These are phyloP conservation scores for Galeopsomyia nigrocyanea DNA, from an alignment of 2,888 invertebrate genomes.

Conservation along the genomic window DNA sequence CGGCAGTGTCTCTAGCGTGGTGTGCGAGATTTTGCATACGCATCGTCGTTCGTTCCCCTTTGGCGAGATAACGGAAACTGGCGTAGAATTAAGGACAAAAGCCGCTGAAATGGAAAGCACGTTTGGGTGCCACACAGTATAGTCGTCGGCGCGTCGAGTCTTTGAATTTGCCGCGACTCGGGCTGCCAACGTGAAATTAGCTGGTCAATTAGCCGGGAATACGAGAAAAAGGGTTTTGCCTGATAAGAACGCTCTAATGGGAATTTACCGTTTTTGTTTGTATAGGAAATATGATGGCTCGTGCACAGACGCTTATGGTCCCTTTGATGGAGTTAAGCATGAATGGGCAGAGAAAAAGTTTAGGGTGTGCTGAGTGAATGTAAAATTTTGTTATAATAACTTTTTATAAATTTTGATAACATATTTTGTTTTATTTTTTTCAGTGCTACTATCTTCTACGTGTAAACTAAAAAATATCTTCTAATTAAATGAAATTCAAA, in stretches of 20 bases:
- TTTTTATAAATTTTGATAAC: too few species aligned
- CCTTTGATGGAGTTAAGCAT: background rate
- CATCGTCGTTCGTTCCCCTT: background rate
- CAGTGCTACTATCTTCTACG: too few species aligned
- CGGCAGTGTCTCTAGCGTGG: background rate
- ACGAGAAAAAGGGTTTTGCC: slow-evolving; percentile 1
- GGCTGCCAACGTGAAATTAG: slow-evolving; percentile 32
- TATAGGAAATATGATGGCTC: slow-evolving; percentile 25
- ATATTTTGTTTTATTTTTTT: too few species aligned
- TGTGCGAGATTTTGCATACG: slow-evolving; percentile 35
- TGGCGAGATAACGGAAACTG: slow-evolving; percentile 61
- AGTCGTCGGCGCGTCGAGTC: slow-evolving; percentile 21
- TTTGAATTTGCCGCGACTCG: slow-evolving; percentile 33
- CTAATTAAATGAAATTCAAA: too few species aligned
- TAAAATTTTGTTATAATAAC: background rate
- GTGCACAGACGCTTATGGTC: background rate
- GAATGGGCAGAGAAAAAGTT: slow-evolving; percentile 10
- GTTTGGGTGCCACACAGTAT: slow-evolving; percentile 35
- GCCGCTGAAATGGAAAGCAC: slow-evolving; percentile 53
- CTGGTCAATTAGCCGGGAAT: slow-evolving; percentile 37
- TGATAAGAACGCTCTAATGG: slow-evolving; percentile 36
- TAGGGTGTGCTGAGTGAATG: background rate
- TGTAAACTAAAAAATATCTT: too few species aligned
- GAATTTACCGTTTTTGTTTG: slow-evolving; percentile 36
- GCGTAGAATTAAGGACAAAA: slow-evolving; percentile 61